These are phyloP conservation scores for Protomyctophum bolini DNA, from an alignment of 2,113 vertebrate species.

Conservation along the genomic window DNA sequence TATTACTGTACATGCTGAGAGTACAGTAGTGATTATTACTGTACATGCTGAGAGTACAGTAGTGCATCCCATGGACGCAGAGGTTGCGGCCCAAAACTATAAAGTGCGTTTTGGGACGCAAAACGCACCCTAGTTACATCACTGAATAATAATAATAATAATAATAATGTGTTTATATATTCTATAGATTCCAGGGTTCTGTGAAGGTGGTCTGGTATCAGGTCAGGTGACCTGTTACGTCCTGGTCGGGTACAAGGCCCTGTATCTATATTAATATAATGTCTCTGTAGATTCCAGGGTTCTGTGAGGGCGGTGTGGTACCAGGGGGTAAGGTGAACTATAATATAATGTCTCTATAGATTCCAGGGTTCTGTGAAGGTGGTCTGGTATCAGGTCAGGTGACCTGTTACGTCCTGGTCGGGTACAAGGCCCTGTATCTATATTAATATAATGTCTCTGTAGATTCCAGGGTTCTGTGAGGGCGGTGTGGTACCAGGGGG, in stretches of 20 bases:
- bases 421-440: no score
- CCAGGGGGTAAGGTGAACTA: constrained; percentile 75
- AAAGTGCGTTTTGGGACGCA: no score
- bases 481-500: constrained; percentile 86
- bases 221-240: constrained; percentile 91
- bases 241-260: constrained; percentile 77
- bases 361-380: no score
- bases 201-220: constrained; percentile 88
- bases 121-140: no score
- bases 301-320: constrained; percentile 91
- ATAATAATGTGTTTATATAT: neutral
- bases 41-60: no score
- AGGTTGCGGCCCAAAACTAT: no score
- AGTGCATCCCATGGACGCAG: no score
- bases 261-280: constrained; percentile 65
- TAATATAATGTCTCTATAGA: constrained; percentile 66
- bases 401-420: no score
- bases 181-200: constrained; percentile 94
- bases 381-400: no score
- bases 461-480: constrained; percentile 98
- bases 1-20: no score
- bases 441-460: neutral
- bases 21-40: no score
- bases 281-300: constrained; percentile 89
- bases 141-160: no score